Conservation (phyloP, 2,113 vertebrate species). For the Harpagus bidentatus region DNA sequence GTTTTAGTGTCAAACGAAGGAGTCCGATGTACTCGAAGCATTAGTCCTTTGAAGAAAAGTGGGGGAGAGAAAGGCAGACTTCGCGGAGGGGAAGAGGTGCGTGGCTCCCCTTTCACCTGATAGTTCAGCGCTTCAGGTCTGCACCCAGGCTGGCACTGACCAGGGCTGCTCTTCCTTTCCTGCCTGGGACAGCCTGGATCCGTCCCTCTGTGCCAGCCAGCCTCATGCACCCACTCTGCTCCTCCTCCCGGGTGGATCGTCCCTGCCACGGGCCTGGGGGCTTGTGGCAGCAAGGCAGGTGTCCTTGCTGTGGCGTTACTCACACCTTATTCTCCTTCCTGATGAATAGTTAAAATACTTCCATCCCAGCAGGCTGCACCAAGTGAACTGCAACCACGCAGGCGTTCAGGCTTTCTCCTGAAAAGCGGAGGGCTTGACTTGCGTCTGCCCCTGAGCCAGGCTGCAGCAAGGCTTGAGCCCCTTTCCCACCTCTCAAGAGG, state of each 20-base stretch:
- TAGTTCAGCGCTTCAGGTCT: fast-evolving
- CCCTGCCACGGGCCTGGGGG: fast-evolving
- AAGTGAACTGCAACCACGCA: fast-evolving
- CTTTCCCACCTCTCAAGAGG: not conserved
- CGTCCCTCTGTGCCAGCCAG: not conserved
- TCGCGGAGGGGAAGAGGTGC: fast-evolving
- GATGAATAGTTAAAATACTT: not conserved
- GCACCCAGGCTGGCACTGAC: not conserved
- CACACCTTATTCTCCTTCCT: not conserved
- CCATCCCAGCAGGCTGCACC: not conserved
- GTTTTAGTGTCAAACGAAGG: not conserved
- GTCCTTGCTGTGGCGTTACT: not conserved
- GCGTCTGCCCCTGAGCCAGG: fast-evolving
- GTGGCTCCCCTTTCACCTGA: not conserved
- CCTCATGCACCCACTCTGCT: not conserved
- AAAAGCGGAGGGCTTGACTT: not conserved
- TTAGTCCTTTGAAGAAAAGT: not conserved
- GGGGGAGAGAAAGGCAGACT: not conserved
- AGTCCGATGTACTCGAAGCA: not conserved
- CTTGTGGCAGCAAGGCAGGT: not conserved
- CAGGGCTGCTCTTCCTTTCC: not conserved
- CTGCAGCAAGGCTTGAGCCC: not conserved
- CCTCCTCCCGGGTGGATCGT: not conserved
- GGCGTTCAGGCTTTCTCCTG: not conserved
- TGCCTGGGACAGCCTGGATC: not conserved